These are phyloP conservation scores for Anser brachyrhynchus DNA, from an alignment of 2,113 vertebrate genomes.

Conservation along the genomic window DNA sequence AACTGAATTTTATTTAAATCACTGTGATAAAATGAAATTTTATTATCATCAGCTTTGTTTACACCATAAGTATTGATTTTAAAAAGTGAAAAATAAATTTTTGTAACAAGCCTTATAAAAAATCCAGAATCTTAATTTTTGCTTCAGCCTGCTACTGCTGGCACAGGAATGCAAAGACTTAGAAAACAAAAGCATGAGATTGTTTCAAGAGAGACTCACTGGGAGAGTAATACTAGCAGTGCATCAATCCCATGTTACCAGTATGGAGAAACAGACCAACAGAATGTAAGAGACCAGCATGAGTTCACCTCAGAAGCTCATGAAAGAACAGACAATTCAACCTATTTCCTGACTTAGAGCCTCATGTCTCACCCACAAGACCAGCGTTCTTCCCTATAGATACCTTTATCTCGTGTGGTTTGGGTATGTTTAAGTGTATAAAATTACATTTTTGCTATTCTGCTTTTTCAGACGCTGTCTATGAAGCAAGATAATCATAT, in stretches of 20 bases:
- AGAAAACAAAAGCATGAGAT: neutral
- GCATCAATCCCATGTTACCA: neutral
- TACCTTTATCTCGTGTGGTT: neutral
- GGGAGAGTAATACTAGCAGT: neutral
- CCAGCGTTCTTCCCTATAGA: neutral
- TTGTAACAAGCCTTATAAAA: neutral
- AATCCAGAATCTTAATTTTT: neutral
- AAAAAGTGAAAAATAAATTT: neutral
- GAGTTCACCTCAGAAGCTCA: neutral
- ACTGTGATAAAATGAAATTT: neutral
- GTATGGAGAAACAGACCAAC: neutral
- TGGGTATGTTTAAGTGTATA: neutral
- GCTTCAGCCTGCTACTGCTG: neutral
- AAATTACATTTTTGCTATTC: neutral
- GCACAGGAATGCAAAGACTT: neutral
- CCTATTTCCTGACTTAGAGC: slow-evolving; percentile 8
- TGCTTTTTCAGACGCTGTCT: neutral
- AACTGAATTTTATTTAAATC: neutral
- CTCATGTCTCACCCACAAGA: neutral
- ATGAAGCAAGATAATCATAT: neutral
- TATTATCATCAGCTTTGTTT: neutral
- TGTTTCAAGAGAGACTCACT: neutral
- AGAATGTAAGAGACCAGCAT: neutral
- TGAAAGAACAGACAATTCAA: neutral
- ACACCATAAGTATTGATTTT: neutral